These are phyloP conservation scores for Rhombomys opimus DNA, from an alignment of 2,113 vertebrate genomes.

Conservation along the genomic window DNA sequence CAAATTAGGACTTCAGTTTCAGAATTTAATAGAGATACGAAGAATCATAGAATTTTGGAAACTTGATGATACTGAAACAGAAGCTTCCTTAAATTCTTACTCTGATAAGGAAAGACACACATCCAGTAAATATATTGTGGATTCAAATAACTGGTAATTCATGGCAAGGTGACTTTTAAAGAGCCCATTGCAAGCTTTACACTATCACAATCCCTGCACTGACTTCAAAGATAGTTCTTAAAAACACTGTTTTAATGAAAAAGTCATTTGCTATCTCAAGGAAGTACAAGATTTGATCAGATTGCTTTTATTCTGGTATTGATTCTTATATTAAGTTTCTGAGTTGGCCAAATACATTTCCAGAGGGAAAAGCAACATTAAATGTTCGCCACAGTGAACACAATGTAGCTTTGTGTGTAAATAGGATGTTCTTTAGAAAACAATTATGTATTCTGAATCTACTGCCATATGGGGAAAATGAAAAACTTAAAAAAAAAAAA, in stretches of 20 bases:
- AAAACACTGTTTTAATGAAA: constrained; percentile 72
- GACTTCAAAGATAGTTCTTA: constrained; percentile 67
- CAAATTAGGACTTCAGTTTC: constrained; percentile 64
- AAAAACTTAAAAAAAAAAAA: constrained; percentile 62
- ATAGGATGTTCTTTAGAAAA: constrained; percentile 59
- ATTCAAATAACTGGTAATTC: constrained; percentile 49
- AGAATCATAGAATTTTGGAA: constrained; percentile 63
- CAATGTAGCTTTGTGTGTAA: constrained; percentile 58
- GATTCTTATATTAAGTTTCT: constrained; percentile 60
- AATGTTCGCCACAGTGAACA: constrained; percentile 66
- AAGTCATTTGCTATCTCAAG: constrained; percentile 64
- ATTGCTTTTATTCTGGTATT: constrained; percentile 60
- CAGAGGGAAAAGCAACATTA: constrained; percentile 60
- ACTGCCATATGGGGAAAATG: constrained; percentile 16
- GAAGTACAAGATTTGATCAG: constrained; percentile 50
- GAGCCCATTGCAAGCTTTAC: constrained; percentile 34
- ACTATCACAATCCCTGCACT: constrained; percentile 52
- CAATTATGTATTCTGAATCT: constrained; percentile 67
- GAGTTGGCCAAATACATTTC: constrained; percentile 64
- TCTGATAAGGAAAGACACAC: constrained; percentile 49
- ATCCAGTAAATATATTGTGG: constrained; percentile 41
- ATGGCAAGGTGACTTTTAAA: constrained; percentile 59
- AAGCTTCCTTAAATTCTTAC: constrained; percentile 60
- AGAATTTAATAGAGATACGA: constrained; percentile 56
- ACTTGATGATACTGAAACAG: constrained; percentile 50